These are phyloP conservation scores for Lasioglossum pauxillum DNA, from an alignment of 2,888 invertebrate genomes.

Conservation along the genomic window DNA sequence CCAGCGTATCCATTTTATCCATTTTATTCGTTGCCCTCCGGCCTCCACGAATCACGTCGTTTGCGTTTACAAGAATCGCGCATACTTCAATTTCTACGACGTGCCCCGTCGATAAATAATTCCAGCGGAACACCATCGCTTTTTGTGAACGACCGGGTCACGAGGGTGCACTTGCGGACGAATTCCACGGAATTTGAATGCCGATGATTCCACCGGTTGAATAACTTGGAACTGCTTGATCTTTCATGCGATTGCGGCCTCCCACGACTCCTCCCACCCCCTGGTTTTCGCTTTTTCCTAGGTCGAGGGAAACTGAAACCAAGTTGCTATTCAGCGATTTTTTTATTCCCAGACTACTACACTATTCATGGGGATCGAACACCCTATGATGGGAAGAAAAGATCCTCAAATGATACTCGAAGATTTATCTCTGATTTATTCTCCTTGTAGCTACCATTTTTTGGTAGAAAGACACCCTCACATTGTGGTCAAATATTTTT, in stretches of 20 bases:
- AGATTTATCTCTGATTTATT: not conserved
- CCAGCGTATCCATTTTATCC: not conserved
- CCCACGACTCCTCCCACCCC: not conserved
- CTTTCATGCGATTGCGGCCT: not conserved
- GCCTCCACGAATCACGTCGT: not conserved
- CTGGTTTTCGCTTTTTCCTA: not conserved
- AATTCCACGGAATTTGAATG: conserved; percentile 28
- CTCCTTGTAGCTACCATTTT: not conserved
- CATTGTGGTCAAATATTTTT: not conserved
- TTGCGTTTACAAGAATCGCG: not conserved
- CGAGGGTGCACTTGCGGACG: not conserved
- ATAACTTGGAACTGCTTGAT: conserved; percentile 28
- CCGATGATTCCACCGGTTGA: conserved; percentile 16
- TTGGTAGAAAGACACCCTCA: not conserved
- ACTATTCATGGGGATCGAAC: not conserved
- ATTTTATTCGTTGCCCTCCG: conserved; percentile 2
- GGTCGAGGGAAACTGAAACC: not conserved
- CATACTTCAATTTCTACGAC: not conserved
- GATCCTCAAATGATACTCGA: not conserved
- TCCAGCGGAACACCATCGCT: not conserved
- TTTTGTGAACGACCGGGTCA: not conserved
- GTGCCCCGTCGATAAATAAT: conserved; percentile 7
- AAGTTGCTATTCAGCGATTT: not conserved
- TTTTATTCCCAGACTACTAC: not conserved
- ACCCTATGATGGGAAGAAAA: not conserved